These are phyloP conservation scores for Diplosoma virens DNA, from an alignment of 23 tunicate genomes.

Conservation along the genomic window DNA sequence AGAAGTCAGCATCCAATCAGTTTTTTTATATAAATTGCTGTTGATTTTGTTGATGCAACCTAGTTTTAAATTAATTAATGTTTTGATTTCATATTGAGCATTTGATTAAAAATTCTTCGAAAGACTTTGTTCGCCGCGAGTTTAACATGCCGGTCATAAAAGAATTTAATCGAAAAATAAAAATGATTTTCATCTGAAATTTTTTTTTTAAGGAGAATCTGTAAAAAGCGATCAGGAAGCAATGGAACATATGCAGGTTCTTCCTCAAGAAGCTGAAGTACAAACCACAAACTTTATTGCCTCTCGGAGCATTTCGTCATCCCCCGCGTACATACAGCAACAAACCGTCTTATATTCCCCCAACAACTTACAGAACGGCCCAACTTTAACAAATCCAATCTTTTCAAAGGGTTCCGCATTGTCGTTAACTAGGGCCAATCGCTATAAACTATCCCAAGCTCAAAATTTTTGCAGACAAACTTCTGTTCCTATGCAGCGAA, in stretches of 20 bases:
- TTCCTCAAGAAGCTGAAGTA: not conserved
- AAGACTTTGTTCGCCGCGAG: too few species aligned
- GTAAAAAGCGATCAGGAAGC: conserved; percentile 57
- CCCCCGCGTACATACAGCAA: not conserved
- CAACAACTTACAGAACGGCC: not conserved
- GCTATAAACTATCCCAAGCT: not conserved
- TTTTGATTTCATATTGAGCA: too few species aligned
- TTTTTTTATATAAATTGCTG: too few species aligned
- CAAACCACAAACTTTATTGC: conserved; percentile 18
- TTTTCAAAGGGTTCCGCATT: too few species aligned
- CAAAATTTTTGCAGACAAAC: not conserved
- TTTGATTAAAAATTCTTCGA: too few species aligned
- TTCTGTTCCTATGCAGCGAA: not conserved
- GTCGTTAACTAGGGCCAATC: not conserved
- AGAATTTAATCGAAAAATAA: too few species aligned
- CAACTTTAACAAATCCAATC: too few species aligned
- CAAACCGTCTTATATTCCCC: not conserved
- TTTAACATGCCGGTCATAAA: too few species aligned
- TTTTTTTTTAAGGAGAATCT: conserved; percentile 37
- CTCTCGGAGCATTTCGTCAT: not conserved
- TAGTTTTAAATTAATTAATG: too few species aligned
- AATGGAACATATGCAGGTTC: conserved; percentile 7
- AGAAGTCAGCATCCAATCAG: too few species aligned
- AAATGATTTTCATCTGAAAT: not conserved
- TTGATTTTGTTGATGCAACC: too few species aligned